Conservation (phyloP, 2,113 vertebrate species). For the Xyliphius kryptos region DNA sequence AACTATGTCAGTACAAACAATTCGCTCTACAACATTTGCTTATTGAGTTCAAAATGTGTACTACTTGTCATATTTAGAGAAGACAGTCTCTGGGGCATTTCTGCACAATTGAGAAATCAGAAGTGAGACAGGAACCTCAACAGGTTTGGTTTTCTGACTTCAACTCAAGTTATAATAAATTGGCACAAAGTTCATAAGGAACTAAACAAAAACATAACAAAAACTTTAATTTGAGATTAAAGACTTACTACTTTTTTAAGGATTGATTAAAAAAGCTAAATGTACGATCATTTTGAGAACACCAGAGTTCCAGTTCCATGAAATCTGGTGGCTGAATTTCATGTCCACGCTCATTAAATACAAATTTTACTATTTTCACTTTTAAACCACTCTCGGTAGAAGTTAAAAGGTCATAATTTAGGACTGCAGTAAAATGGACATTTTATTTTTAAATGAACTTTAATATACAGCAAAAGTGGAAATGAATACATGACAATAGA, state of each 20-base stretch:
- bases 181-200: neutral
- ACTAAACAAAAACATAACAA: neutral
- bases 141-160: slow-evolving; percentile 4
- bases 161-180: slow-evolving; percentile 2
- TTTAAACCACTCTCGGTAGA: too few species aligned
- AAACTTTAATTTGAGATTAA: neutral
- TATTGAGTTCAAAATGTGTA: slow-evolving; percentile 23
- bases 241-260: neutral
- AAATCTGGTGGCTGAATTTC: too few species aligned
- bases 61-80: slow-evolving; percentile 16
- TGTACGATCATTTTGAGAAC: too few species aligned
- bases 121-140: slow-evolving; percentile 2
- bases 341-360: too few species aligned
- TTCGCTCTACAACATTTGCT: neutral
- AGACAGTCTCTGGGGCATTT: slow-evolving; percentile 19
- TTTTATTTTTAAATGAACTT: too few species aligned
- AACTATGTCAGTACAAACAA: slow-evolving; percentile 12
- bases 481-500: too few species aligned
- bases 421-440: too few species aligned
- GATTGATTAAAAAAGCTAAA: neutral
- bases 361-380: too few species aligned
- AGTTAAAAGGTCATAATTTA: too few species aligned
- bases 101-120: slow-evolving; percentile 15
- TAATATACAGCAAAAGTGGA: too few species aligned
- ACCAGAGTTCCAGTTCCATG: too few species aligned